These are phyloP conservation scores for Clarias laeviceps DNA, from an alignment of 2,797 vertebrate species.

Conservation along the genomic window DNA sequence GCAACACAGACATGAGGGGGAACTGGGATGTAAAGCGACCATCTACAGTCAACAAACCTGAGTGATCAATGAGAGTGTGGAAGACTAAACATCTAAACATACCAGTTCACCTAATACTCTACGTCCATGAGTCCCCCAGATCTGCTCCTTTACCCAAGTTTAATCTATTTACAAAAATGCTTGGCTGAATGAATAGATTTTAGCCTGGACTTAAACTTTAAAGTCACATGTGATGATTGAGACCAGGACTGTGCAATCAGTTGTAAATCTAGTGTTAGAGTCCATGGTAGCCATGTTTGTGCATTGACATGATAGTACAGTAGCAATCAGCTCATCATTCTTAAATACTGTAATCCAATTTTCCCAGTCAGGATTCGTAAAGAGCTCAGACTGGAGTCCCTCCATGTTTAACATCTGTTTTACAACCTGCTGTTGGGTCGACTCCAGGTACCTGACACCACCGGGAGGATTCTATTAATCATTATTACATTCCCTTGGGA, in stretches of 20 bases:
- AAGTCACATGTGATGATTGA: not conserved
- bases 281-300: not conserved
- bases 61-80: too few species aligned
- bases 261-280: not conserved
- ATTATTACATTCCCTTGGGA: not conserved
- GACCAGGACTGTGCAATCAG: too few species aligned
- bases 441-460: not conserved
- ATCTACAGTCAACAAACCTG: too few species aligned
- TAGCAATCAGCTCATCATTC: not conserved
- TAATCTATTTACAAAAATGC: too few species aligned
- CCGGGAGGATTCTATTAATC: not conserved
- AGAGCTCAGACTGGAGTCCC: not conserved
- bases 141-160: too few species aligned
- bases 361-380: not conserved
- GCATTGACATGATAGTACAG: not conserved
- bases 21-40: too few species aligned
- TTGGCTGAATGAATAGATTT: too few species aligned
- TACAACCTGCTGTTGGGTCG: not conserved
- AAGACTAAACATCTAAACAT: too few species aligned
- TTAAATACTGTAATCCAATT: not conserved
- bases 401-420: not conserved
- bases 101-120: too few species aligned
- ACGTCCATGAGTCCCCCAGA: too few species aligned
- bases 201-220: too few species aligned
- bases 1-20: too few species aligned